Base-by-base conservation (phyloP, 2,113 vertebrate genomes). In the Cardinalis cardinalis region DNA sequence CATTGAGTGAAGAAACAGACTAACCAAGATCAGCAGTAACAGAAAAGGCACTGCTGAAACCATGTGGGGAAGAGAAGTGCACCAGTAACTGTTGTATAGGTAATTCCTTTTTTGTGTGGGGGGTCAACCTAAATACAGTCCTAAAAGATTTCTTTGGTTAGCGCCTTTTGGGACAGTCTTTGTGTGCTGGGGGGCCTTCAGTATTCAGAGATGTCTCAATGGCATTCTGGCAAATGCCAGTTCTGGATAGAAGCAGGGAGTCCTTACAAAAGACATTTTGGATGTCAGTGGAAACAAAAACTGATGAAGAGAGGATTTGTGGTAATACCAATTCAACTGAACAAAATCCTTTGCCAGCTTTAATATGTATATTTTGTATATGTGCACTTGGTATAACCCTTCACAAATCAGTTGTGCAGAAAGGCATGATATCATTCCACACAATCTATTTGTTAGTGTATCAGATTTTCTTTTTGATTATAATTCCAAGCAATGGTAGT, bases 251-350 rank as follows among this genome's bases (percentile, higher is more conserved):
- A 91, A 84, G 69, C 73, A 61, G 43, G 48, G 48, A 61, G 53
- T 81, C 69, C 44, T 81, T 94, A 51, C 6, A 88, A 75, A 83
- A 77, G n/a, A 60, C 29, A 38, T 82, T 60, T 36, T 64, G 41
- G 36, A 52, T 91, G 56, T 81, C 53, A 87, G 34, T 78, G 36
- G 51, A 80, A 81, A 88, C 41, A 84, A 44, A 68, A 91, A 68
- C 61, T 61, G 65, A 81, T 84, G 86, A 88, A 85, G n/a, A 81
- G 26, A 24, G 71, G 74, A 73, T 93, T 51, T 88, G n/a, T 89
- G 48, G 19, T 81, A 93, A n/a, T 74, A 77, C 31, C 43, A 85
- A 5, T 76, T 92, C 64, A 80, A 43, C 26, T 48, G 71, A 82
- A 76, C 5, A 73, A 89, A 89, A 92, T 80, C 40, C 40, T 79